Evolutionary conservation across 2,797 vertebrate genomes (phyloP).

Genomic region (Dermochelys coriacea): DNA sequence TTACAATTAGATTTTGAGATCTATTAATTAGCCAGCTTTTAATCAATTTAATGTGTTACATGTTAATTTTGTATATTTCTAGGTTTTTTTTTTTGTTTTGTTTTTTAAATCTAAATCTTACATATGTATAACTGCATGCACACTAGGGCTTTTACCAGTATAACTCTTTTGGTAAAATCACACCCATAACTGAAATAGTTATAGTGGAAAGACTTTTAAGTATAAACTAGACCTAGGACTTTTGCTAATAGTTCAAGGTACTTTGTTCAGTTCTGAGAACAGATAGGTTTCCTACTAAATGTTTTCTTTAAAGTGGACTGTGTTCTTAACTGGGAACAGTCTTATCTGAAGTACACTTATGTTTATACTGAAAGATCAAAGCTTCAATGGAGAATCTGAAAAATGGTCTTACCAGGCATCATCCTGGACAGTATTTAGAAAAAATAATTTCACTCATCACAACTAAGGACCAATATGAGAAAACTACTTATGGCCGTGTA

Average conservation of each 20-base stretch:
- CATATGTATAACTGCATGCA: not conserved
- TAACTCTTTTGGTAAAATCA: too few species aligned
- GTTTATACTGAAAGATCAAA: conserved; percentile 35
- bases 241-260: not conserved
- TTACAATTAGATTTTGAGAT: not conserved
- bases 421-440: conserved; percentile 22
- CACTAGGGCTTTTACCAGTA: not conserved
- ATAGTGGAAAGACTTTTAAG: not conserved
- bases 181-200: not conserved
- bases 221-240: not conserved
- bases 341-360: not conserved
- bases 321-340: not conserved
- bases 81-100: not conserved
- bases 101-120: not conserved
- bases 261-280: not conserved
- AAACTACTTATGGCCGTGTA: conserved; percentile 21
- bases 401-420: not conserved
- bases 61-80: not conserved
- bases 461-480: not conserved
- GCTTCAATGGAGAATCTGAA: conserved; percentile 20
- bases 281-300: not conserved
- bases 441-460: not conserved
- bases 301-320: not conserved
- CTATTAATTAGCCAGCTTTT: not conserved
- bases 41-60: not conserved